A percentile compares a stretch with the other conserved stretches of the same genome.
These are phyloP conservation scores for Synanthedon tipuliformis DNA, from an alignment of 2,888 invertebrate species.

Conservation along the genomic window DNA sequence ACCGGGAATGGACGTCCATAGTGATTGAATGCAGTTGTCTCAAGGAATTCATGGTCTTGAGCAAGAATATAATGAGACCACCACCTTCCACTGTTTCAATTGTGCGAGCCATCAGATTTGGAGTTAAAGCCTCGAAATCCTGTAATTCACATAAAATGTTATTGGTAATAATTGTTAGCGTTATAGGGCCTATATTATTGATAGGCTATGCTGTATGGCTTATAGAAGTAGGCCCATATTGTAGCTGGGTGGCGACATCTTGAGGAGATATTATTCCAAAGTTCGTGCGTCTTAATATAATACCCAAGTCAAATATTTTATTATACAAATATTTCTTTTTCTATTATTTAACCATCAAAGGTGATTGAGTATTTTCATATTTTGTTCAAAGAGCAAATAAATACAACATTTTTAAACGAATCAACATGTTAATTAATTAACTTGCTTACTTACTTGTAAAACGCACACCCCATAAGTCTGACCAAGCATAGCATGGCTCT, in stretches of 20 bases:
- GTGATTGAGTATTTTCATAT: not conserved
- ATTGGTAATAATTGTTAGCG: too few relatives aligned
- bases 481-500: constrained; percentile 97
- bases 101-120: constrained; percentile 95
- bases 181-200: too few relatives aligned
- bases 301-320: too few relatives aligned
- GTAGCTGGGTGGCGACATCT: too few relatives aligned
- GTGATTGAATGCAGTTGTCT: constrained; percentile 95
- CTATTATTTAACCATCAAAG: not conserved
- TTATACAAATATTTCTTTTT: too few relatives aligned
- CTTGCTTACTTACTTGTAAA: constrained; percentile 74
- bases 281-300: too few relatives aligned
- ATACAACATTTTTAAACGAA: not conserved
- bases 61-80: constrained; percentile 89
- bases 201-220: too few relatives aligned
- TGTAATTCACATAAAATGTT: constrained; percentile 26
- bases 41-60: constrained; percentile 87
- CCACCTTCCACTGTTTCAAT: constrained; percentile 99
- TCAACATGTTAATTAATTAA: not conserved
- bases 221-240: too few relatives aligned
- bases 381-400: not conserved
- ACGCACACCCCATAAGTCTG: constrained; percentile 97
- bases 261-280: too few relatives aligned
- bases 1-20: constrained; percentile 98
- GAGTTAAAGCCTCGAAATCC: constrained; percentile 98